Evolutionary conservation across 2,888 invertebrate species (phyloP).

Genomic region (Protonemura montana): DNA sequence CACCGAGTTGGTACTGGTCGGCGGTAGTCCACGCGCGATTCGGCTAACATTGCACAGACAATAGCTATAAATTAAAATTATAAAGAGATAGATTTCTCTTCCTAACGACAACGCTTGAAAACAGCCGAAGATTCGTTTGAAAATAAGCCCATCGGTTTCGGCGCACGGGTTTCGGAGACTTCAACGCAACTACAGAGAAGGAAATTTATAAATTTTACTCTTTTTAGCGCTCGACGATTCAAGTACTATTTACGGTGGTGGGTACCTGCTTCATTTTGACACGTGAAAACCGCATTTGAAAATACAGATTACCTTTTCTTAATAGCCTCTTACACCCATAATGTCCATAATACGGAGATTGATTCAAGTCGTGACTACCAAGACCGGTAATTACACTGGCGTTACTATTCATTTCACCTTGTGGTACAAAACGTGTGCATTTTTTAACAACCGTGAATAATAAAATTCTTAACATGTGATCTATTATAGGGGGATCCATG

Average conservation of each 20-base stretch:
- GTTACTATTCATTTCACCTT: constrained; percentile 25
- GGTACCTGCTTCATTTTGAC: neutral
- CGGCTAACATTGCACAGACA: neutral
- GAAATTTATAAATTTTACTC: neutral
- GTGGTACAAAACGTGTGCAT: constrained; percentile 13
- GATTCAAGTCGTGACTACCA: constrained; percentile 19
- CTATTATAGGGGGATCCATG: neutral
- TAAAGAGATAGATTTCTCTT: constrained; percentile 31
- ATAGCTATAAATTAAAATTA: constrained; percentile 23
- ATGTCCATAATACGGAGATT: neutral
- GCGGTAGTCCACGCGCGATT: neutral
- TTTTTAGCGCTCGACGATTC: neutral
- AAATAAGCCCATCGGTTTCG: neutral
- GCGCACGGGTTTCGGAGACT: neutral
- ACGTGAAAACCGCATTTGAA: neutral
- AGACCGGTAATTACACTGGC: neutral
- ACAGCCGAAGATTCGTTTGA: neutral
- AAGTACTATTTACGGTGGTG: neutral
- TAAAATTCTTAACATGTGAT: constrained; percentile 10
- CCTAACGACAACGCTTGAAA: neutral
- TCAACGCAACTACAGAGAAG: neutral
- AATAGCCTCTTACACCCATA: neutral
- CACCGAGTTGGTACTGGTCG: neutral
- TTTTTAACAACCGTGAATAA: constrained; percentile 24
- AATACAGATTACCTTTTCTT: neutral